Evolutionary conservation across 2,888 invertebrate genomes (phyloP).

Genomic region (Arctia plantaginis): DNA sequence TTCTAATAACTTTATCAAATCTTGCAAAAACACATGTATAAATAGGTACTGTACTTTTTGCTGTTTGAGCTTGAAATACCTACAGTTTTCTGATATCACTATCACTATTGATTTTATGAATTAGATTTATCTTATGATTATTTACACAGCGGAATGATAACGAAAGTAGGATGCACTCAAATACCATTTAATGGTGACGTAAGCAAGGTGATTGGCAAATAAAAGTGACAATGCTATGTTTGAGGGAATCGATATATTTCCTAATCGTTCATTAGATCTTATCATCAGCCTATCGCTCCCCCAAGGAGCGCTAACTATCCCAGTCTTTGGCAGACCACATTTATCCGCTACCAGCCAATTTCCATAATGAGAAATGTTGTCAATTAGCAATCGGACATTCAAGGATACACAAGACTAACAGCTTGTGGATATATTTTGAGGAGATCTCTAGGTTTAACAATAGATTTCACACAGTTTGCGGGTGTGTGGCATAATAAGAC

Average conservation of each 20-base stretch:
- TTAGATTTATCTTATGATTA: constrained; percentile 3
- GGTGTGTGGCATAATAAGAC: no score
- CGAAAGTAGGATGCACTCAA: not conserved
- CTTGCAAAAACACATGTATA: not conserved
- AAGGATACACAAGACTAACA: no score
- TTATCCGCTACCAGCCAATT: no score
- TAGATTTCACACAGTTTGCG: no score
- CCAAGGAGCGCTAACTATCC: no score
- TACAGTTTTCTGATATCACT: not conserved
- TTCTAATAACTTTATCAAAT: not conserved
- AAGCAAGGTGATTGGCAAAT: not conserved
- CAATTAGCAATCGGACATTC: no score
- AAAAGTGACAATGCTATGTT: not conserved
- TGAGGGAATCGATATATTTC: not conserved
- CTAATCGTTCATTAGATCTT: not conserved
- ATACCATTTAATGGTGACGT: not conserved
- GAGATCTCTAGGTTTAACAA: no score
- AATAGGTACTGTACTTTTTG: not conserved
- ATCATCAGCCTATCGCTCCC: no score
- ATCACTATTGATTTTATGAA: constrained; percentile 6
- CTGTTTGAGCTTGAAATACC: not conserved
- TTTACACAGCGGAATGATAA: not conserved
- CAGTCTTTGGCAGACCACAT: no score
- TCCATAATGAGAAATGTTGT: no score
- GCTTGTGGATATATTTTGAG: no score